Evolutionary conservation across 1,140 invertebrate species (phyloP).

Genomic region (Apis cerana): DNA sequence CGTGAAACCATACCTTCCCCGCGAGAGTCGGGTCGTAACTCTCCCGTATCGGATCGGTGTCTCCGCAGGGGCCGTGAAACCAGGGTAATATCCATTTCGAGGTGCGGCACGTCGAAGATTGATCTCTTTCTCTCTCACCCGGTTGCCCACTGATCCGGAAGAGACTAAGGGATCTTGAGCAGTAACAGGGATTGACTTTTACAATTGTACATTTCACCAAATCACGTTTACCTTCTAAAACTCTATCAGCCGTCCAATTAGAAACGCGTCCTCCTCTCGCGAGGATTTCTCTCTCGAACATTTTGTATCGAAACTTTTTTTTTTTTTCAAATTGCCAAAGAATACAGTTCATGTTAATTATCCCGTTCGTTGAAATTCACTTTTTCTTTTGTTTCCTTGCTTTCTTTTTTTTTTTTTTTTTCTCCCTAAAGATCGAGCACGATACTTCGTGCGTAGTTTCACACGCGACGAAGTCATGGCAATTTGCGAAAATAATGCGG

Average conservation of each 20-base stretch:
- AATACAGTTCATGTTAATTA: neutral
- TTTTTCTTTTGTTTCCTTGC: too few species aligned
- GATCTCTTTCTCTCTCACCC: conserved; percentile 49
- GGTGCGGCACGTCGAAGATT: conserved; percentile 55
- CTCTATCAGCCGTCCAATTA: too few species aligned
- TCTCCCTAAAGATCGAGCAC: neutral
- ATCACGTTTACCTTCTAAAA: neutral
- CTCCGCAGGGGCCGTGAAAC: conserved; percentile 45
- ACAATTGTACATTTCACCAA: conserved; percentile 29
- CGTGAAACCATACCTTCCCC: conserved; percentile 60
- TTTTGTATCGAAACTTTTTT: too few species aligned
- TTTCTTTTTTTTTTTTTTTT: neutral
- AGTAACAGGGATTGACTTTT: conserved; percentile 10
- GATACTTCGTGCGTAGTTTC: neutral
- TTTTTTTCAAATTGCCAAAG: neutral
- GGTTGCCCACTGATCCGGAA: conserved; percentile 41
- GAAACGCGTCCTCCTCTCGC: neutral
- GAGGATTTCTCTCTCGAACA: neutral
- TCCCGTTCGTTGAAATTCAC: neutral
- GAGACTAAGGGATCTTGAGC: conserved; percentile 30
- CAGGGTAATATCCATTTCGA: conserved; percentile 57
- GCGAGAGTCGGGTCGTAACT: conserved; percentile 46
- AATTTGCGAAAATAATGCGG: conserved; percentile 41
- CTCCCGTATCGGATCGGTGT: conserved; percentile 56
- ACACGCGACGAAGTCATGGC: neutral